phyloP scores from a whole-genome alignment of 2,113 vertebrate species.

The Pachypanchax playfairii region DNA sequence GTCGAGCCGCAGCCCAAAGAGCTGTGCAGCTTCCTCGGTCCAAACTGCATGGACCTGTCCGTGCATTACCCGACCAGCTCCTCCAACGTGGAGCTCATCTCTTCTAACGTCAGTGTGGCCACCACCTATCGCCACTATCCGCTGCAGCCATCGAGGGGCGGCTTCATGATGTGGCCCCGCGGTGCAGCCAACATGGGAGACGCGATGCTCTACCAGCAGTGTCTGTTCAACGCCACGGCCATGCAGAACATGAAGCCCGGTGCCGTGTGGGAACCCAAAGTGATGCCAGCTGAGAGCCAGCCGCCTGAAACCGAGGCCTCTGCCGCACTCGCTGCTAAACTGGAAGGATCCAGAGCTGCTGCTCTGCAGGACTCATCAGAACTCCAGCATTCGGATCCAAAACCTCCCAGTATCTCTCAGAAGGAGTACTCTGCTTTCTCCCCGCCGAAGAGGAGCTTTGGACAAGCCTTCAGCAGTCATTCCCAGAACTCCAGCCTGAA shows the following conservation, averaged over 20 bases:
- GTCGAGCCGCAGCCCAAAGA: slow-evolving; percentile 85
- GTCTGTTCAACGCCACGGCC: slow-evolving; percentile 87
- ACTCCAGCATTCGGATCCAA: slow-evolving; percentile 72
- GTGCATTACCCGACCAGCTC: slow-evolving; percentile 86
- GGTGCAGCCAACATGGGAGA: slow-evolving; percentile 84
- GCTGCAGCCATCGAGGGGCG: slow-evolving; percentile 71
- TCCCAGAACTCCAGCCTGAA: slow-evolving; percentile 68
- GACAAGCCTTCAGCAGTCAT: slow-evolving; percentile 77
- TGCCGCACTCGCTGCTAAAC: slow-evolving; percentile 69
- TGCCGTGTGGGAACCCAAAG: slow-evolving; percentile 86
- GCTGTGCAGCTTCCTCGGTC: slow-evolving; percentile 84
- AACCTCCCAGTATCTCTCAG: slow-evolving; percentile 66
- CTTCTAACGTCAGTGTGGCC: slow-evolving; percentile 95
- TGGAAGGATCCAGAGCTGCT: slow-evolving; percentile 81
- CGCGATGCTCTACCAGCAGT: slow-evolving; percentile 93
- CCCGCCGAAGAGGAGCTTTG: slow-evolving; percentile 85
- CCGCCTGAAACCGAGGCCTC: slow-evolving; percentile 75
- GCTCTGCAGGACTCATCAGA: slow-evolving; percentile 49
- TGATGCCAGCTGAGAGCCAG: slow-evolving; percentile 76
- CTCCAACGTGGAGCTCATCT: slow-evolving; percentile 91
- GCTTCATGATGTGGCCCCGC: slow-evolving; percentile 94
- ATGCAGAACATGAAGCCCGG: slow-evolving; percentile 90
- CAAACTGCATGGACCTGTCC: slow-evolving; percentile 88
- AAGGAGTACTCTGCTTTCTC: slow-evolving; percentile 93
- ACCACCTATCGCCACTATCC: slow-evolving; percentile 95